phyloP scores from a whole-genome alignment of 1,140 invertebrate genomes.

The Danaus plexippus region DNA sequence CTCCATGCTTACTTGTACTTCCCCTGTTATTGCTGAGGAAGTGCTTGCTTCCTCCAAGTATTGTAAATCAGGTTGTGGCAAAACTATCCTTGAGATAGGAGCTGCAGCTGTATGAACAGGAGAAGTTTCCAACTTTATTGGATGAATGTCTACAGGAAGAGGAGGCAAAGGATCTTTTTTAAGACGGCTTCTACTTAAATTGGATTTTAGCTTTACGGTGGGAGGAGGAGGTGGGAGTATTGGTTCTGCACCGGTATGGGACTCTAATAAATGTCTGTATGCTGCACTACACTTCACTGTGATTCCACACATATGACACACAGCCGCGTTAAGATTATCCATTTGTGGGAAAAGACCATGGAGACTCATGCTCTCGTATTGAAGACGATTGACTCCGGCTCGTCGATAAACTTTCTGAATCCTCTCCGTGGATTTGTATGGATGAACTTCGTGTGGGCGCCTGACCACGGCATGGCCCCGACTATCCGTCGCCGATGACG shows the following conservation, averaged over 20 bases:
- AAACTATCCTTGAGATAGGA: conserved; percentile 52
- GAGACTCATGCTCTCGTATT: conserved; percentile 68
- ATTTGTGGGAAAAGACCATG: conserved; percentile 77
- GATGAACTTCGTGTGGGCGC: conserved; percentile 37
- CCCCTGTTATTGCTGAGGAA: conserved; percentile 42
- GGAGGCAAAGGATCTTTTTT: conserved; percentile 59
- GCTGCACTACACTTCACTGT: conserved; percentile 77
- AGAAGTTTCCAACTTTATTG: conserved; percentile 50
- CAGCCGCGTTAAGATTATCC: conserved; percentile 75
- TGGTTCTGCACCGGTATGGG: conserved; percentile 50
- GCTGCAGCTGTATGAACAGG: conserved; percentile 49
- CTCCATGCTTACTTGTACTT: conserved; percentile 61
- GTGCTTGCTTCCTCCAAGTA: conserved; percentile 62
- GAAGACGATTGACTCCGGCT: conserved; percentile 57
- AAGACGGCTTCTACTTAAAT: conserved; percentile 45
- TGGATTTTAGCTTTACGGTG: conserved; percentile 45
- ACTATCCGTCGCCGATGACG: conserved; percentile 41
- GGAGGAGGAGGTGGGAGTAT: conserved; percentile 53
- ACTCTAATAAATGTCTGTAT: conserved; percentile 71
- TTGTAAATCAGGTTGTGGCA: conserved; percentile 57
- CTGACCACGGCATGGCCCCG: conserved; percentile 36
- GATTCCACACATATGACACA: conserved; percentile 76
- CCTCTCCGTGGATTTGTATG: conserved; percentile 38
- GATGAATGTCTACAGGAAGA: conserved; percentile 41
- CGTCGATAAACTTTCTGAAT: conserved; percentile 37